phyloP scores from a whole-genome alignment of 2,888 invertebrate genomes.

The Cotesia congregata region DNA sequence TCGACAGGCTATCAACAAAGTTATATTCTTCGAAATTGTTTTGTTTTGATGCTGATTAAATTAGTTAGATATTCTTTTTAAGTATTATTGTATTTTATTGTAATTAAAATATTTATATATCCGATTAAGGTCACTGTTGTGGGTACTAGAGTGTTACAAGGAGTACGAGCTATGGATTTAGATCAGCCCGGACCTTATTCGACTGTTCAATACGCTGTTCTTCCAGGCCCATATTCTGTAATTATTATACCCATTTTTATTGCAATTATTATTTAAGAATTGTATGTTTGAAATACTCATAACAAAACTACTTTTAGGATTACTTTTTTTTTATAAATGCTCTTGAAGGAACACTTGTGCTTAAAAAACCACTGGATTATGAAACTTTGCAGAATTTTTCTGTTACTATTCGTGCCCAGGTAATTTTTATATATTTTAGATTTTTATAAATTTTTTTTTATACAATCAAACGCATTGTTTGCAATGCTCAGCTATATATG shows the following conservation, averaged over 20 bases:
- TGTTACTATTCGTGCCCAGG: slow-evolving; percentile 77
- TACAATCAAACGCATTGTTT: too few species aligned
- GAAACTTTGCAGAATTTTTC: slow-evolving; percentile 85
- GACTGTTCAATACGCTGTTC: slow-evolving; percentile 86
- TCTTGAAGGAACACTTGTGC: slow-evolving; percentile 85
- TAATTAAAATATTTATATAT: slow-evolving; percentile 12
- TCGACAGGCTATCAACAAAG: too few species aligned
- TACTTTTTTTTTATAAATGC: slow-evolving; percentile 88
- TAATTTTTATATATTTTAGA: slow-evolving; percentile 52
- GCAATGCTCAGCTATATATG: too few species aligned
- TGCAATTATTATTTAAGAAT: slow-evolving; percentile 13
- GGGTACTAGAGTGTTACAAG: slow-evolving; percentile 80
- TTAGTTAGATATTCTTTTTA: too few species aligned
- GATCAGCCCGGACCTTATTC: slow-evolving; percentile 92
- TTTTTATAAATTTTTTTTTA: background rate
- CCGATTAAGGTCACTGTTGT: slow-evolving; percentile 71
- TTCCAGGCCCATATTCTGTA: slow-evolving; percentile 83
- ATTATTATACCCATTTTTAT: slow-evolving; percentile 45
- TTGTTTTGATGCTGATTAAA: too few species aligned
- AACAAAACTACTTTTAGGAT: slow-evolving; percentile 72
- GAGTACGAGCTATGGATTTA: slow-evolving; percentile 83
- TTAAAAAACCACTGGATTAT: slow-evolving; percentile 86
- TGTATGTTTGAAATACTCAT: slow-evolving; percentile 24
- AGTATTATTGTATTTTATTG: too few species aligned
- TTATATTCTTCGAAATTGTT: too few species aligned